phyloP scores from a whole-genome alignment of 2,113 vertebrate genomes.

The Pyxicephalus adspersus region DNA sequence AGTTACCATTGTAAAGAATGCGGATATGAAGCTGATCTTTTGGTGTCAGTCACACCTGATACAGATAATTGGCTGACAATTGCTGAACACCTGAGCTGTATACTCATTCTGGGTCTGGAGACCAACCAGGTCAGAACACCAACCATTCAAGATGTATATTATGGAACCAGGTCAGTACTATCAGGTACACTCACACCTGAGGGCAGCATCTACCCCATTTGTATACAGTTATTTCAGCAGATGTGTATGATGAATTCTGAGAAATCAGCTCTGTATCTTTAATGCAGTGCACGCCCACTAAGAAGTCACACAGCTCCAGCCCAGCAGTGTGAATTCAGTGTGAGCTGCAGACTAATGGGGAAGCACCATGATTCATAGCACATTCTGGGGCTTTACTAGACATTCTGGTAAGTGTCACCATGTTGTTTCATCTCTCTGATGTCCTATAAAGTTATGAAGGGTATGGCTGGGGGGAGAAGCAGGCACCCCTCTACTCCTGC shows the following conservation, averaged over 20 bases:
- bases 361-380: constrained; percentile 36
- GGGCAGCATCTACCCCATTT: not conserved
- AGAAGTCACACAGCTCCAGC: constrained; percentile 41
- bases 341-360: constrained; percentile 33
- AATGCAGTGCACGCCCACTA: constrained; percentile 46
- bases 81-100: no score
- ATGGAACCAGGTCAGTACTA: no score
- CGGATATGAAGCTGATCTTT: no score
- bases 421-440: not conserved
- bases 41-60: no score
- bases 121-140: no score
- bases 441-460: not conserved
- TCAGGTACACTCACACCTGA: no score
- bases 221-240: not conserved
- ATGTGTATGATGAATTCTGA: not conserved
- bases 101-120: no score
- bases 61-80: no score
- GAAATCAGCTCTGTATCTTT: constrained; percentile 42
- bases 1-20: no score
- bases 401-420: constrained; percentile 42
- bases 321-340: constrained; percentile 39
- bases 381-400: constrained; percentile 13
- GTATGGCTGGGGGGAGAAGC: not conserved
- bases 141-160: no score
- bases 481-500: not conserved